Evolutionary conservation across 2,113 vertebrate species (phyloP), one percentile per base, ranked within the genome.

Genomic region (Cebidichthys violaceus): DNA sequence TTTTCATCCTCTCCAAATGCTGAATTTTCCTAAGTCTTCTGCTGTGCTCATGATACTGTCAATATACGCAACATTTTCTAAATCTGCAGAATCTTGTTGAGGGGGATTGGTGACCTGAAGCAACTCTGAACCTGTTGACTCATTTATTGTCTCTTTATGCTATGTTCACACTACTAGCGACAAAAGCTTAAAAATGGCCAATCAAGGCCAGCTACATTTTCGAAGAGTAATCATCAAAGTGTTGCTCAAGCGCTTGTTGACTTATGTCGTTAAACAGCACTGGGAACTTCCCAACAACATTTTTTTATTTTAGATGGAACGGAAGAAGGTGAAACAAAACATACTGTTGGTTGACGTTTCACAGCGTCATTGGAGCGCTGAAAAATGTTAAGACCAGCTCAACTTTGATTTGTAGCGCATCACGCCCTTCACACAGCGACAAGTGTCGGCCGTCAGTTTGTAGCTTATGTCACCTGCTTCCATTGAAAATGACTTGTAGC

Each of bases 1-100:
- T 47, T 86, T 77, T 62, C 57, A 69, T 81, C 70, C 76, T 70
- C 41, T 70, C 66, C 57, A 52, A 59, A 75, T 71, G 61, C 70
- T 77, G 69, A 20, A 70, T 45, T 24, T 4, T 20, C 43, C 59
- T 52, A 15, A n/a, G 67, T 76, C 45, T 39, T 33, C 68, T 64
- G 24, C 60, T 54, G 31, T 29, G 20, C 9, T 1, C 59, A n/a
- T 62, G 17, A 31, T 27, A 11, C 20, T 20, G 39, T 11, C 50
- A 45, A 73, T 59, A 24, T 7, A 33, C 31, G 17, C 15, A 20
- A 43, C 20, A 31, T 57, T 67, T 57, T 68, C 20, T 17, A 45
- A 57, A 18, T 37, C 17, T 37, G 15, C 22, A 50, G n/a, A 35
- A 41, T 60, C 18, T 20, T 62, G 69, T 31, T 41, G 37, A 39